A percentile compares a stretch with the other conserved stretches of the same genome.
phyloP scores from a whole-genome alignment of 2,888 invertebrate genomes.

The Selenia dentaria region DNA sequence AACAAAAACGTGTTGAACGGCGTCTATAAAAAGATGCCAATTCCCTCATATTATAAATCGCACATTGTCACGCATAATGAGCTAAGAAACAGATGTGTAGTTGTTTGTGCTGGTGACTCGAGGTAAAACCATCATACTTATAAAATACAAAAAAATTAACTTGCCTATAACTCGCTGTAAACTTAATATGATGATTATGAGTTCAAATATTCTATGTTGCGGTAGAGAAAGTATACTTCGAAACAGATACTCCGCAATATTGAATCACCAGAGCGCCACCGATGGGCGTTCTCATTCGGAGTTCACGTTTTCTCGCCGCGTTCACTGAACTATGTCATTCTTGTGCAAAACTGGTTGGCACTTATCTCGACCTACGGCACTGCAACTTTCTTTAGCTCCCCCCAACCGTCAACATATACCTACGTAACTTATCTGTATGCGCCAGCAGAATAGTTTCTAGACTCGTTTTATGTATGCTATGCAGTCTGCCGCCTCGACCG shows the following conservation, averaged over 20 bases:
- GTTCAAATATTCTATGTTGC: too few species aligned
- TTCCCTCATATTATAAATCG: slow-evolving; percentile 27
- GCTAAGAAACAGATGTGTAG: slow-evolving; percentile 10
- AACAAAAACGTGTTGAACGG: slow-evolving; percentile 29
- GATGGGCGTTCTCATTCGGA: slow-evolving; percentile 30
- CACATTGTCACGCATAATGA: slow-evolving; percentile 32
- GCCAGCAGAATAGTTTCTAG: slow-evolving; percentile 43
- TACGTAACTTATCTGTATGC: slow-evolving; percentile 31
- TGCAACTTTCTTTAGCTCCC: slow-evolving; percentile 69
- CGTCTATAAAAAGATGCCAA: slow-evolving; percentile 20
- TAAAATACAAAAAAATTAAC: too few species aligned
- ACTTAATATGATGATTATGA: too few species aligned
- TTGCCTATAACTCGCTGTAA: too few species aligned
- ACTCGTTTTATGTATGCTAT: slow-evolving; percentile 42
- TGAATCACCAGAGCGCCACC: slow-evolving; percentile 1
- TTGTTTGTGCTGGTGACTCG: slow-evolving; percentile 7
- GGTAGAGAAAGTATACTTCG: slow-evolving; percentile 8
- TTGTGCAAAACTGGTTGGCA: slow-evolving; percentile 41
- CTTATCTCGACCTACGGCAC: slow-evolving; percentile 70
- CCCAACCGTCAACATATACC: slow-evolving; percentile 26
- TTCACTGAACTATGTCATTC: slow-evolving; percentile 41
- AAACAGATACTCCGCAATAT: slow-evolving; percentile 9
- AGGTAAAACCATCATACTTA: slow-evolving; percentile 5
- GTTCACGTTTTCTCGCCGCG: slow-evolving; percentile 31
- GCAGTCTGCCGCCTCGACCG: slow-evolving; percentile 38